Evolutionary conservation across 2,888 invertebrate species (phyloP).

Genomic region (Adineta ricciae): DNA sequence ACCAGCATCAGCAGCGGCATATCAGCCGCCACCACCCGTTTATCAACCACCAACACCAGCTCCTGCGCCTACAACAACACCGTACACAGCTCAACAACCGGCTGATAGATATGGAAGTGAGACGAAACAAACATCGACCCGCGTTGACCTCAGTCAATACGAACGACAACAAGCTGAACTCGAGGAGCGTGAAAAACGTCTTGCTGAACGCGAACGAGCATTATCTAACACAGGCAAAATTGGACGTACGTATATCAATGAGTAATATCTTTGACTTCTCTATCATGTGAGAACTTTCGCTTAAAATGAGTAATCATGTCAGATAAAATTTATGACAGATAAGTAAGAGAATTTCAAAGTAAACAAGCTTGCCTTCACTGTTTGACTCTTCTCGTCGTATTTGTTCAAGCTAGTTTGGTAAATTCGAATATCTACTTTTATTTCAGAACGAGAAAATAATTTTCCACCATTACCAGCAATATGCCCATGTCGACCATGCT

Average conservation of each 20-base stretch:
- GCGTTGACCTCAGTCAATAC: slow-evolving; percentile 19
- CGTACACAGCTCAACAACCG: background rate
- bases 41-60: background rate
- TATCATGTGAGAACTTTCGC: background rate
- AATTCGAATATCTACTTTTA: too few relatives aligned
- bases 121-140: slow-evolving; percentile 14
- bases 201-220: background rate
- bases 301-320: background rate
- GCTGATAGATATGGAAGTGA: background rate
- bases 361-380: background rate
- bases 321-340: background rate
- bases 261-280: background rate
- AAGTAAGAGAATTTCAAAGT: background rate
- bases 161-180: slow-evolving; percentile 58
- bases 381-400: too few relatives aligned
- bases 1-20: background rate
- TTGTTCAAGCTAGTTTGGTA: too few relatives aligned
- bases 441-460: slow-evolving; percentile 69
- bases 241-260: background rate
- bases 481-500: slow-evolving; percentile 83
- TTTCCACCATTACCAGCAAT: slow-evolving; percentile 88
- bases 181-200: slow-evolving; percentile 56
- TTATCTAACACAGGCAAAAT: background rate
- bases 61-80: background rate
- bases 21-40: too few relatives aligned